These are phyloP conservation scores for Siniperca obscura DNA, from an alignment of 2,797 vertebrate species.

Conservation along the genomic window DNA sequence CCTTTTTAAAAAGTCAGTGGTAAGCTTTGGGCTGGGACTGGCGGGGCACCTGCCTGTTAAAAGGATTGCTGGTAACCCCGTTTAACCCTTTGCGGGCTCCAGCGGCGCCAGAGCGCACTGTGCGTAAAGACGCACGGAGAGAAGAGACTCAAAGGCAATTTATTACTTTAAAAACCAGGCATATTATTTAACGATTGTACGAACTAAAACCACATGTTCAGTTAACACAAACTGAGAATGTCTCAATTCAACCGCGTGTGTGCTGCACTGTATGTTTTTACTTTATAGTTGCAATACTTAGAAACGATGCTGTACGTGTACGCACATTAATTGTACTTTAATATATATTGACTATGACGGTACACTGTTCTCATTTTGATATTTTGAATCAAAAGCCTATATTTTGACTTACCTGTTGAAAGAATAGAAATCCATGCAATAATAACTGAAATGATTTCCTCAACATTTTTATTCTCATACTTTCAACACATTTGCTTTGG, in stretches of 20 bases:
- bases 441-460: background rate
- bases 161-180: slow-evolving; percentile 11
- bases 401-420: background rate
- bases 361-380: background rate
- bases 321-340: background rate
- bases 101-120: slow-evolving; percentile 48
- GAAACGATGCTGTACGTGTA: background rate
- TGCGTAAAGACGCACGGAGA: slow-evolving; percentile 54
- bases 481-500: background rate
- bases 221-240: background rate
- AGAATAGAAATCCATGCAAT: background rate
- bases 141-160: background rate
- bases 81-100: slow-evolving; percentile 91
- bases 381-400: background rate
- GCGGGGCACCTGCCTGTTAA: slow-evolving; percentile 94
- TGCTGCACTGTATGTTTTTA: background rate
- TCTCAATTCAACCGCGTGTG: background rate
- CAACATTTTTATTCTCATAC: background rate
- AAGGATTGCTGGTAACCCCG: slow-evolving; percentile 87
- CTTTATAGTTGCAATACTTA: background rate
- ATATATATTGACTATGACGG: background rate
- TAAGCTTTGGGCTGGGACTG: slow-evolving; percentile 86
- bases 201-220: slow-evolving; percentile 18
- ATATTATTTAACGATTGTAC: background rate
- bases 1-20: slow-evolving; percentile 78